Base-by-base conservation (phyloP, 2,797 vertebrate genomes). In the Botia almorhae region DNA sequence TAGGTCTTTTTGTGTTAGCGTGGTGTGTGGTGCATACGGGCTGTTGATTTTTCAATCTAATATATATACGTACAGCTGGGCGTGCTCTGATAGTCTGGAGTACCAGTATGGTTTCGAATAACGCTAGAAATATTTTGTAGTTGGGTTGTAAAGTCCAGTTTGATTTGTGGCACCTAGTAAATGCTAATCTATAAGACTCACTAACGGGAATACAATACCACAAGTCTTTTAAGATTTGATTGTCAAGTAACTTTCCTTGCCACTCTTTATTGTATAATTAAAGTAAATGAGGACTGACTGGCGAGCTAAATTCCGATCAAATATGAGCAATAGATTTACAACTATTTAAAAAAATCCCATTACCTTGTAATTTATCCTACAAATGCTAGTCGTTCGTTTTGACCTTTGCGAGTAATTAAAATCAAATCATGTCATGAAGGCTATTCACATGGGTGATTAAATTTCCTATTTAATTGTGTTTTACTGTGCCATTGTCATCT, bases 1-100 rank as follows among this genome's bases (percentile, higher is more conserved):
- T 56, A 80, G 68, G 69, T 70, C 56, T 70, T 85, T 64, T 82
- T 73, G 53, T 87, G 87, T 89, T 84, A 86, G 85, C 77, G 56
- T 72, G 53, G 72, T 43, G 79, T 72, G 21, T 85, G 67, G 82
- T 85, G 69, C 58, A 50, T 82, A 87, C 84, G 67, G 79, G 71
- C 67, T 74, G 75, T 80, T 83, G 55, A 69, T 73, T 81, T 51
- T 64, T 76, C 79, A 64, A 86, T 89, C 72, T 81, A 84, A 84
- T 68, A 56, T 46, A 46, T 46, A 46, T 46, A 46, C 10, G 10
- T 77, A 83, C 82, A 84, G 75, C 69, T 69, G 83, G 79, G 82
- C 63, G 19, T 74, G 81, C 69, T 74, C 78, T 80, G 85, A 78
- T 80, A 81, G 81, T 65, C 51, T 73, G 73, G 61, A 58, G 76